Base-by-base conservation (phyloP, 53 echinoderm and acorn worm genomes). In the Paracentrotus lividus region DNA sequence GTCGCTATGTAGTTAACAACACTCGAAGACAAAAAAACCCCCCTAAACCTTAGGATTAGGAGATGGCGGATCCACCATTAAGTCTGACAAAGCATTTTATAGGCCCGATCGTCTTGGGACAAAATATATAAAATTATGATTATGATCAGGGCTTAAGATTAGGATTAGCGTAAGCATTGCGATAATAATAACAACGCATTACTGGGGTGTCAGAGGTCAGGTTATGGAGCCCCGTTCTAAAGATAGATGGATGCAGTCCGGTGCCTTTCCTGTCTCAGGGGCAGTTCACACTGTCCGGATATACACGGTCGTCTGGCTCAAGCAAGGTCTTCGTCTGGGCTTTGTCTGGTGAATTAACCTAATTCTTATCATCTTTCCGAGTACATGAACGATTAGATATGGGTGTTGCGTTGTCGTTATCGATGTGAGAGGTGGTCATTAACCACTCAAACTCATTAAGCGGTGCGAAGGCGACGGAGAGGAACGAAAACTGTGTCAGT, bases 181-280 rank as follows among this genome's bases (percentile, higher is more conserved):
- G n/a, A n/a, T n/a, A n/a, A n/a, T n/a, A n/a, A n/a, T n/a, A n/a
- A n/a, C n/a, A n/a, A n/a, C n/a, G n/a, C n/a, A n/a, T n/a, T n/a
- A n/a, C n/a, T n/a, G n/a, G 75, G 23, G 10, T n/a, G 78, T 42
- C 4, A 77, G 44, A 23, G 78, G 44, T 57, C 5, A 10, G 42
- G 44, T 42, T 40, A 77, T 64, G 6, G 61, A 10, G 26, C 8
- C 3, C 8, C 3, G 23, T 2, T 20, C 27, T 64, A 64, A 0
- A 64, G 12, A 64, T 29, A 64, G 36, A 72, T 72, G 69, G 36
- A 72, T 72, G 69, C 72, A 14, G 72, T 72, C 72, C 72, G 38
- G 21, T 72, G 27, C 6, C 72, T 72, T 38, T 72, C 36, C 36
- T 40, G 72, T 72, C 16, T 18, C 14, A 21, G 40, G 18, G 72